These are phyloP conservation scores for Acrossocheilus fasciatus DNA, from an alignment of 2,797 vertebrate genomes.

Conservation along the genomic window DNA sequence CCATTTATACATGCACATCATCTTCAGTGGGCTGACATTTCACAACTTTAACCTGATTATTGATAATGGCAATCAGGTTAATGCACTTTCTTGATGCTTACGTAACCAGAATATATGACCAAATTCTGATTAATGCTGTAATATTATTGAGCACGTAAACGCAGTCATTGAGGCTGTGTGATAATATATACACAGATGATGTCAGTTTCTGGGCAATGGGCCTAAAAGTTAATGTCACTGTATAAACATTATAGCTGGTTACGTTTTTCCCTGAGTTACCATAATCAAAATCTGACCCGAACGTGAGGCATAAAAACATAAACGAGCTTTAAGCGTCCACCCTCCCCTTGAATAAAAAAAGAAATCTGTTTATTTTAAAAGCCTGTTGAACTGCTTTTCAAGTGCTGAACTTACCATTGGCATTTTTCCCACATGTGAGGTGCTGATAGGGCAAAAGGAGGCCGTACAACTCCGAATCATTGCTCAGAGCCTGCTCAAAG, in stretches of 20 bases:
- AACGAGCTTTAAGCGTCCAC: background rate
- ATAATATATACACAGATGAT: slow-evolving; percentile 56
- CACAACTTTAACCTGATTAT: background rate
- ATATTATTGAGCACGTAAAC: background rate
- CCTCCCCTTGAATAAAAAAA: background rate
- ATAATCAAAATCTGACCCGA: background rate
- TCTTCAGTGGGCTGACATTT: background rate
- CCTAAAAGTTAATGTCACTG: slow-evolving; percentile 56
- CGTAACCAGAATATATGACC: background rate
- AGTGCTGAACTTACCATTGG: slow-evolving; percentile 85
- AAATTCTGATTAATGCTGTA: slow-evolving; percentile 17
- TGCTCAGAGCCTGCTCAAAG: slow-evolving; percentile 90
- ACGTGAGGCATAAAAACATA: background rate
- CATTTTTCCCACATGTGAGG: slow-evolving; percentile 94
- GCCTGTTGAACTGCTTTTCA: slow-evolving; percentile 10
- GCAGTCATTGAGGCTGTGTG: slow-evolving; percentile 15
- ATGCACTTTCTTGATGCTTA: background rate
- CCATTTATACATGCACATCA: background rate
- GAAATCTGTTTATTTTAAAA: background rate
- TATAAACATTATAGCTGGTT: slow-evolving; percentile 51
- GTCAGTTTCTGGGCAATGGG: slow-evolving; percentile 57
- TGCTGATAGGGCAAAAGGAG: slow-evolving; percentile 91
- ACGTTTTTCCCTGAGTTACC: background rate
- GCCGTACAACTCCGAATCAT: slow-evolving; percentile 95
- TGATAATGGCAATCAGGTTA: slow-evolving; percentile 6